These are phyloP conservation scores for Aleiodes testaceus DNA, from an alignment of 2,888 invertebrate species.

Conservation along the genomic window DNA sequence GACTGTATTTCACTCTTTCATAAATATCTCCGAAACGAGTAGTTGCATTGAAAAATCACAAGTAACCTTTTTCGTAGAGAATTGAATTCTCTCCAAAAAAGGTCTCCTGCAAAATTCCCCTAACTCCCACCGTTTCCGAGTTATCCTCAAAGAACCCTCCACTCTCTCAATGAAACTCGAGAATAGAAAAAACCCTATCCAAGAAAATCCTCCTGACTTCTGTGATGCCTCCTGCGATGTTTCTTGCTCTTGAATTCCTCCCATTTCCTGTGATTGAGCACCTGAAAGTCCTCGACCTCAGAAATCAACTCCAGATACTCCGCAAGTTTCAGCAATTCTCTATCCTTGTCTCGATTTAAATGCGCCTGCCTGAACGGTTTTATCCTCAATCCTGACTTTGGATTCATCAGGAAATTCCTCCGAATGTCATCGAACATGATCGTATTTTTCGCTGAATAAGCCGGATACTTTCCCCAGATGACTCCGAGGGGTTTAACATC, in stretches of 20 bases:
- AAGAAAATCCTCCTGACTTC: conserved; percentile 48
- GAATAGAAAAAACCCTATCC: not conserved
- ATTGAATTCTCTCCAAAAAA: too few relatives aligned
- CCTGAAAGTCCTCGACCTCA: conserved; percentile 85
- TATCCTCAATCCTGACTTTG: conserved; percentile 92
- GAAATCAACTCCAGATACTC: conserved; percentile 90
- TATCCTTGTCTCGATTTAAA: conserved; percentile 86
- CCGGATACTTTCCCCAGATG: conserved; percentile 95
- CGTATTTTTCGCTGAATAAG: conserved; percentile 92
- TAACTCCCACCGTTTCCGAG: too few relatives aligned
- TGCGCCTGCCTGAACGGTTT: conserved; percentile 94
- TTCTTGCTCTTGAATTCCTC: conserved; percentile 81
- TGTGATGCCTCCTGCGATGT: conserved; percentile 55
- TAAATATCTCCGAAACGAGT: too few relatives aligned
- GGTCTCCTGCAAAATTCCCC: too few relatives aligned
- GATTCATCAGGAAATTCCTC: conserved; percentile 98
- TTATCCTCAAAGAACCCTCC: too few relatives aligned
- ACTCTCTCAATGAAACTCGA: too few relatives aligned
- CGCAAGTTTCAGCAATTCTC: conserved; percentile 86
- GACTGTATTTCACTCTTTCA: too few relatives aligned
- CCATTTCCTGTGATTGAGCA: conserved; percentile 93
- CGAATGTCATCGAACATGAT: conserved; percentile 98
- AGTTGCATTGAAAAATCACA: too few relatives aligned
- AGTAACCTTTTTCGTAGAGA: too few relatives aligned
- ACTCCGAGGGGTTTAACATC: conserved; percentile 97